Percentiles rank a stretch among this genome's conserved stretches.
These are phyloP conservation scores for Leptinotarsa rubiginosa DNA, from an alignment of 2,888 invertebrate species.

Conservation along the genomic window DNA sequence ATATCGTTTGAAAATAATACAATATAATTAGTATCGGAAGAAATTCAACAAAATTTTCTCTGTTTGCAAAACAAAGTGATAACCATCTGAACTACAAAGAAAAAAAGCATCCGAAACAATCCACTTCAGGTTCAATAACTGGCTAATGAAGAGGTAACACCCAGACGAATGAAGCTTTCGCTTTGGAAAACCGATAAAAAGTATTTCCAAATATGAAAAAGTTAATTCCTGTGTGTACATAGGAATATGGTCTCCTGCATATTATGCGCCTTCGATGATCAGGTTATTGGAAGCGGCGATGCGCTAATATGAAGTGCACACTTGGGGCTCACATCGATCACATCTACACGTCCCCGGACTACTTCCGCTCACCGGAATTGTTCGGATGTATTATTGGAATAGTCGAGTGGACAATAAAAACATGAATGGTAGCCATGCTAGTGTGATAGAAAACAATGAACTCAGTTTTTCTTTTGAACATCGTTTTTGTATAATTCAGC, in stretches of 20 bases:
- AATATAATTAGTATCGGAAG: too few relatives aligned
- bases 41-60: too few relatives aligned
- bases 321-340: conserved; percentile 57
- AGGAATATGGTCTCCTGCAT: conserved; percentile 37
- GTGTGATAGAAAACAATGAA: background rate
- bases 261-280: conserved; percentile 50
- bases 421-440: background rate
- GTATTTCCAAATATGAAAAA: conserved; percentile 31
- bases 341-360: conserved; percentile 48
- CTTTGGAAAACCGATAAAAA: conserved; percentile 32
- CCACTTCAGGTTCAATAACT: background rate
- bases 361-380: conserved; percentile 27
- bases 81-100: too few relatives aligned
- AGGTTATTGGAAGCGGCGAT: conserved; percentile 57
- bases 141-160: background rate
- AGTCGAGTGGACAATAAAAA: conserved; percentile 4
- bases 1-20: too few relatives aligned
- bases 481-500: background rate
- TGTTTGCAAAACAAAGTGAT: too few relatives aligned
- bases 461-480: background rate
- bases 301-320: conserved; percentile 57
- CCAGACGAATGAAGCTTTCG: conserved; percentile 2
- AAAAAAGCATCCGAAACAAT: too few relatives aligned
- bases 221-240: conserved; percentile 19
- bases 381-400: conserved; percentile 15